phyloP scores from a whole-genome alignment of 2,888 invertebrate genomes.

The Callinectes sapidus region DNA sequence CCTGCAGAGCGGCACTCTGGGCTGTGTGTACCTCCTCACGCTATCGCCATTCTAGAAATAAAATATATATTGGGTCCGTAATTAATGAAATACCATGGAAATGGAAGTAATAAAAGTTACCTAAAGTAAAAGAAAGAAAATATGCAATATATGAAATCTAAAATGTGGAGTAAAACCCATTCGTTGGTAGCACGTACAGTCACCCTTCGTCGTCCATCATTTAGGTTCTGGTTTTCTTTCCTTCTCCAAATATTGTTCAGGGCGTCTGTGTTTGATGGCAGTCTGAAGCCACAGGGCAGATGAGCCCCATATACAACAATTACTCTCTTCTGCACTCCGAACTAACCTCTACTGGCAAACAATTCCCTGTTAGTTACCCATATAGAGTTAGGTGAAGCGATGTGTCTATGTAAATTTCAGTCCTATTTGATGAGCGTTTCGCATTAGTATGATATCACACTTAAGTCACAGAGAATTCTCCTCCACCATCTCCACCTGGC shows the following conservation, averaged over 20 bases:
- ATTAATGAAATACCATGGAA: background rate
- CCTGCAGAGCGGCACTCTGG: background rate
- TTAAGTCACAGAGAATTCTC: background rate
- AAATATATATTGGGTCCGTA: background rate
- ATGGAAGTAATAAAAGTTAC: background rate
- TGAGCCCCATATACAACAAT: background rate
- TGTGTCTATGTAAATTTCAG: background rate
- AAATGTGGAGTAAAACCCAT: background rate
- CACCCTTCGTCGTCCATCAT: background rate
- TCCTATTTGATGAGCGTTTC: background rate
- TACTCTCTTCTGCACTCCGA: background rate
- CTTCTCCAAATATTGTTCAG: background rate
- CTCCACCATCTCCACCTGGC: background rate
- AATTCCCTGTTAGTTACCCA: background rate
- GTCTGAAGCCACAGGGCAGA: background rate
- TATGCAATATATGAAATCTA: background rate
- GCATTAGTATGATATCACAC: background rate
- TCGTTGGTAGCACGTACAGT: constrained; percentile 6
- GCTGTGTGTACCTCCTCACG: background rate
- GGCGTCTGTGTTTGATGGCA: background rate
- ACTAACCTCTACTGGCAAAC: background rate
- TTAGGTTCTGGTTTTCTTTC: background rate
- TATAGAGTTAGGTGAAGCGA: background rate
- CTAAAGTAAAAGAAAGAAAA: background rate
- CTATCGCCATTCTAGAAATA: background rate